These are phyloP conservation scores for Heterohyrax brucei DNA, from an alignment of 2,797 vertebrate species.

Conservation along the genomic window DNA sequence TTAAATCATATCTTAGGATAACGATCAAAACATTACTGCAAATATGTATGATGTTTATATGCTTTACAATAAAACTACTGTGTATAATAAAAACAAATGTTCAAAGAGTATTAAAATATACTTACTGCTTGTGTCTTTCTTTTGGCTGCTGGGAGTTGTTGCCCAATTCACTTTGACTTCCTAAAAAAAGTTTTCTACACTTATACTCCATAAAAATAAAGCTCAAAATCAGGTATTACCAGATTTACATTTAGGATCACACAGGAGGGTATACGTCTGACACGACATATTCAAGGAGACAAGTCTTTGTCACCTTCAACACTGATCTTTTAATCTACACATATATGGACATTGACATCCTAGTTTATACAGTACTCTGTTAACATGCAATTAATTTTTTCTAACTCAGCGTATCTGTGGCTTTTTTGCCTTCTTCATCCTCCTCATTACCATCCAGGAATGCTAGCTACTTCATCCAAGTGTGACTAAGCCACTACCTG, in stretches of 20 bases:
- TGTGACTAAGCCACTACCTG: constrained; percentile 54
- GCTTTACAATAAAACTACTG: constrained; percentile 82
- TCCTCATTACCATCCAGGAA: constrained; percentile 17
- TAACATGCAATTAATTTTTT: constrained; percentile 66
- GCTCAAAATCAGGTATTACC: neutral
- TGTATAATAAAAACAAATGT: constrained; percentile 72
- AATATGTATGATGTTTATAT: constrained; percentile 81
- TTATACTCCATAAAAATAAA: constrained; percentile 80
- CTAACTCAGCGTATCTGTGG: constrained; percentile 10
- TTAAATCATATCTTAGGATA: constrained; percentile 88
- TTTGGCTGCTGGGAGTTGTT: constrained; percentile 99
- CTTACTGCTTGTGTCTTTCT: constrained; percentile 99
- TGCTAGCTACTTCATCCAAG: constrained; percentile 46
- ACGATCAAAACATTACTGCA: constrained; percentile 86
- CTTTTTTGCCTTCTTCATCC: constrained; percentile 38
- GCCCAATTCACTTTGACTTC: constrained; percentile 99
- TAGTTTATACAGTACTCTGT: neutral
- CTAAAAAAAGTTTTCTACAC: constrained; percentile 89
- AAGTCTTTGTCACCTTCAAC: neutral
- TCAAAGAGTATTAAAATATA: constrained; percentile 81
- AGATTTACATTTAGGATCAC: neutral
- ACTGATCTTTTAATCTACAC: neutral
- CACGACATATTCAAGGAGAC: neutral
- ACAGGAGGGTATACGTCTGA: neutral
- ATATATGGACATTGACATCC: neutral